Conservation (phyloP, 2,113 vertebrate species). For the Romanogobio albipinnatus region DNA sequence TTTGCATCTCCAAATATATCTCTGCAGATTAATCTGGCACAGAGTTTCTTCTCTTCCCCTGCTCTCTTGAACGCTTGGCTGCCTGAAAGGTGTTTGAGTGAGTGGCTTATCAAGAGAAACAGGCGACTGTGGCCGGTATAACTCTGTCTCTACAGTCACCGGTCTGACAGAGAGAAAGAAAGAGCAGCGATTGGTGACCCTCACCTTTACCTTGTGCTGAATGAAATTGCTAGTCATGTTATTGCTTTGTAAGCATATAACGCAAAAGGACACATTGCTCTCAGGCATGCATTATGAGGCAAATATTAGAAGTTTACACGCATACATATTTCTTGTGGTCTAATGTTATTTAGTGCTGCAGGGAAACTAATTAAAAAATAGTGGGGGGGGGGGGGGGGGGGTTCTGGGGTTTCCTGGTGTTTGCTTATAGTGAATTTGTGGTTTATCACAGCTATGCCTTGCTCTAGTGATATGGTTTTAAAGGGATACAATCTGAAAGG, state of each 20-base stretch:
- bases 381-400: too few relatives aligned
- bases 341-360: neutral
- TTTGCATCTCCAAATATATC: conserved; percentile 50
- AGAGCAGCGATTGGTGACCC: conserved; percentile 12
- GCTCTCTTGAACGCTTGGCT: conserved; percentile 2
- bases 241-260: conserved; percentile 29
- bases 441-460: neutral
- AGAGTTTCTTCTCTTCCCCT: neutral
- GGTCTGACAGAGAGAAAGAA: neutral
- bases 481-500: neutral
- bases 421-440: neutral
- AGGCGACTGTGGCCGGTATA: conserved; percentile 22
- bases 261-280: neutral
- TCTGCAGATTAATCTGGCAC: conserved; percentile 41
- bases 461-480: neutral
- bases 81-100: conserved; percentile 31
- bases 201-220: conserved; percentile 34
- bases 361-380: neutral
- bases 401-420: neutral
- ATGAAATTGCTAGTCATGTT: conserved; percentile 26
- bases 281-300: neutral
- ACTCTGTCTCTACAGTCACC: conserved; percentile 13
- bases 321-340: neutral
- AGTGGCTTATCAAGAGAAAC: conserved; percentile 44
- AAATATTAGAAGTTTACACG: neutral